Percentiles rank a stretch among this genome's conserved stretches.
Conservation (phyloP, 1,140 invertebrate species). For the Varroa destructor region DNA sequence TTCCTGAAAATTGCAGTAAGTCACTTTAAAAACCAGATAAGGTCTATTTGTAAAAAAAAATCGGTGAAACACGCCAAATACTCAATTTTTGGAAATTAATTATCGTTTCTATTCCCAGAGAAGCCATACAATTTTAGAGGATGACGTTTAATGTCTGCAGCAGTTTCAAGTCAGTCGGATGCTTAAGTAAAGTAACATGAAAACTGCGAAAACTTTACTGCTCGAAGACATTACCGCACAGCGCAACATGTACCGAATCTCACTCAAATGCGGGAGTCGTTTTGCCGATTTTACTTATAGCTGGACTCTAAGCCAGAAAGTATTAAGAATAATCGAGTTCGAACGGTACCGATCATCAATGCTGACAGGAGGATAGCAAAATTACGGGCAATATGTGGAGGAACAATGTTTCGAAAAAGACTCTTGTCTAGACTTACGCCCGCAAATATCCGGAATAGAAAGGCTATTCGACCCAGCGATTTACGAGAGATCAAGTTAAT, state of each 20-base stretch:
- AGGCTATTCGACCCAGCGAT: too few species aligned
- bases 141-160: not conserved
- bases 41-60: not conserved
- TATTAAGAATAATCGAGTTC: too few species aligned
- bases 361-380: too few species aligned
- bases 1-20: too few species aligned
- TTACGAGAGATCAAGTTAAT: too few species aligned
- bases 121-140: not conserved
- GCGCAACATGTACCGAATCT: not conserved
- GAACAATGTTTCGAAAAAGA: too few species aligned
- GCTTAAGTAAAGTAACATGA: not conserved
- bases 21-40: not conserved
- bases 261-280: not conserved
- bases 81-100: not conserved
- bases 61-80: conserved; percentile 1
- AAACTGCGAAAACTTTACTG: not conserved
- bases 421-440: too few species aligned
- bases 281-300: too few species aligned
- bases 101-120: not conserved
- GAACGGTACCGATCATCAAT: too few species aligned
- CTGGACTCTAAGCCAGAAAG: too few species aligned
- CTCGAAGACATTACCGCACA: not conserved
- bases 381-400: too few species aligned
- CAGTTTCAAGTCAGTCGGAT: not conserved
- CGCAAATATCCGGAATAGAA: too few species aligned